Conservation (phyloP, 2,113 vertebrate genomes). For the Apistogramma diplotaenia region DNA sequence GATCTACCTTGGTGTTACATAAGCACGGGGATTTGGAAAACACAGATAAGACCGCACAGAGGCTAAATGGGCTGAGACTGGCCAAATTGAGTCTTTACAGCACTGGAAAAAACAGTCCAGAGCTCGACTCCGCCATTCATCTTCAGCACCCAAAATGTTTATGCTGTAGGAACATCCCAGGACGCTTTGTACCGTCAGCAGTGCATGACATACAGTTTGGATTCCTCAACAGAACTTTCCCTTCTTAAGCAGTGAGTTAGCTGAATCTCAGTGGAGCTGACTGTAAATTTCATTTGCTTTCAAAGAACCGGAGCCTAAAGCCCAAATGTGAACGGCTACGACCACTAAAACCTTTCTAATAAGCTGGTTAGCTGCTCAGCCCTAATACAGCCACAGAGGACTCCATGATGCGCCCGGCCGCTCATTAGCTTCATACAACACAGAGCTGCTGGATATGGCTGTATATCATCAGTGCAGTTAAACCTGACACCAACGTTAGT, state of each 20-base stretch:
- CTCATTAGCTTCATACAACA: background rate
- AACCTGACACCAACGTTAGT: background rate
- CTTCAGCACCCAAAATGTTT: constrained; percentile 51
- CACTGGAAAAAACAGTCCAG: constrained; percentile 63
- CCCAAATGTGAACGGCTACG: background rate
- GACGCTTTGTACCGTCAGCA: constrained; percentile 42
- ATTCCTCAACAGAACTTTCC: constrained; percentile 49
- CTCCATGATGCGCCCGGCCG: background rate
- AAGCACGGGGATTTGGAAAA: constrained; percentile 14
- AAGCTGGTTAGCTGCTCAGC: background rate
- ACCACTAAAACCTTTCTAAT: background rate
- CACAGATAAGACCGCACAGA: constrained; percentile 35
- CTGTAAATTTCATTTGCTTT: background rate
- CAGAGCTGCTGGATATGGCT: background rate
- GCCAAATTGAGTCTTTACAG: constrained; percentile 40
- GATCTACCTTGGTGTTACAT: constrained; percentile 19
- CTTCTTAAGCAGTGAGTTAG: constrained; percentile 51
- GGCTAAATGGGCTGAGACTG: constrained; percentile 48
- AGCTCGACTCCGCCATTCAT: constrained; percentile 28
- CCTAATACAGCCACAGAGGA: constrained; percentile 19
- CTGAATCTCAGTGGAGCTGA: constrained; percentile 22
- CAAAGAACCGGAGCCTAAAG: background rate
- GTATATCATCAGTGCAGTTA: background rate
- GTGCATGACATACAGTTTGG: constrained; percentile 36
- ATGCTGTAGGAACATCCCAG: constrained; percentile 53